Evolutionary conservation across 2,888 invertebrate species (phyloP).

Genomic region (Timandra comae): DNA sequence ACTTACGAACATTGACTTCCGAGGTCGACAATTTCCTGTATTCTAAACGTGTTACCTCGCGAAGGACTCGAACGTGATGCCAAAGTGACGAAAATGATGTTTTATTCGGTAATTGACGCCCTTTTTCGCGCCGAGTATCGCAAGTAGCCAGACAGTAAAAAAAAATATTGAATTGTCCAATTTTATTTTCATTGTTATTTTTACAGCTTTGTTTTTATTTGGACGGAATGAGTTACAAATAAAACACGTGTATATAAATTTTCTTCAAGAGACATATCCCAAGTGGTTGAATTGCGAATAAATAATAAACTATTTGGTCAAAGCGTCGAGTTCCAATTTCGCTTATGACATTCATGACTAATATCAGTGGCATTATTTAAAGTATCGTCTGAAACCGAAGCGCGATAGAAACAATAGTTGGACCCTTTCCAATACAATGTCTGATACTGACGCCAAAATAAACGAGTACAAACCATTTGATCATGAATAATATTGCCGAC

Average conservation of each 20-base stretch:
- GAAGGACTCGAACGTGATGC: constrained; percentile 26
- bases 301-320: not conserved
- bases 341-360: constrained; percentile 8
- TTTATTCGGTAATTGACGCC: constrained; percentile 10
- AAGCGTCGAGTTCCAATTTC: constrained; percentile 3
- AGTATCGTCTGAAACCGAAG: constrained; percentile 35
- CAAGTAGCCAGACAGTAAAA: not conserved
- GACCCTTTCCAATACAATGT: constrained; percentile 44
- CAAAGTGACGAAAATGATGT: constrained; percentile 12
- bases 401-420: constrained; percentile 40
- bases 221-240: too few species aligned
- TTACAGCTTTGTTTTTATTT: too few species aligned
- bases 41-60: constrained; percentile 40
- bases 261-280: too few species aligned
- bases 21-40: constrained; percentile 48
- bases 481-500: constrained; percentile 35
- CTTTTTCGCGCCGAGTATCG: constrained; percentile 6
- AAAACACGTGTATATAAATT: too few species aligned
- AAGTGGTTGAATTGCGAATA: too few species aligned
- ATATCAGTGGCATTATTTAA: constrained; percentile 31
- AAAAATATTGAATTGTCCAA: too few species aligned
- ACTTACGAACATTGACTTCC: constrained; percentile 60
- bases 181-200: too few species aligned
- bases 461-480: constrained; percentile 32
- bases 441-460: constrained; percentile 39